phyloP scores from a whole-genome alignment of 2,113 vertebrate genomes.

The Nibea coibor region DNA sequence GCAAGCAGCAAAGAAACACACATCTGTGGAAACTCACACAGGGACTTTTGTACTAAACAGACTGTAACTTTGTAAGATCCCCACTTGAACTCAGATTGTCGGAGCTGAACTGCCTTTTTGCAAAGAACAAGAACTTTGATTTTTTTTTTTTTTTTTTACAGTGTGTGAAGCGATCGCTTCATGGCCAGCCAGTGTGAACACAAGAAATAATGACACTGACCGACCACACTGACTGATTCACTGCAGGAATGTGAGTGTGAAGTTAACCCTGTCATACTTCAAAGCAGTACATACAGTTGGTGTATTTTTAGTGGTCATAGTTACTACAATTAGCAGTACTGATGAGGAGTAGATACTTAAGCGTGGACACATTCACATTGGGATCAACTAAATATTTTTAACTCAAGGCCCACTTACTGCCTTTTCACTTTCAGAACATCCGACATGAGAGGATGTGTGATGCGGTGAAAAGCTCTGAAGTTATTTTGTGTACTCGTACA shows the following conservation, averaged over 20 bases:
- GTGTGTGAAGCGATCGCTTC: not conserved
- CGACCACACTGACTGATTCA: no score
- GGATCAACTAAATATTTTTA: not conserved
- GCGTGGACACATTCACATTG: no score
- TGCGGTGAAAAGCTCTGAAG: no score
- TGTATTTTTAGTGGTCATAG: no score
- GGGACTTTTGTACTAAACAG: not conserved
- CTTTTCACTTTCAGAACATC: not conserved
- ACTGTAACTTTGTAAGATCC: not conserved
- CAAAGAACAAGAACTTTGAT: not conserved
- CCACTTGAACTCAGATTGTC: not conserved
- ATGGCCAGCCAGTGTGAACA: not conserved
- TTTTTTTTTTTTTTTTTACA: not conserved
- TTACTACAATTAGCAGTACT: no score
- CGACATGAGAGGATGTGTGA: no score
- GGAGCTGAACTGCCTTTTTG: not conserved
- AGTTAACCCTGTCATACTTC: no score
- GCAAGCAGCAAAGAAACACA: not conserved
- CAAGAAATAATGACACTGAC: not conserved
- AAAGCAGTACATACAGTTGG: no score
- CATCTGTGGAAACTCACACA: not conserved
- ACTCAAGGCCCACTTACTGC: not conserved
- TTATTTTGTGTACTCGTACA: no score
- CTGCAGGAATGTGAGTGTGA: not conserved
- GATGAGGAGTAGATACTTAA: no score